phyloP scores from a whole-genome alignment of 1,140 invertebrate genomes.

The Ceratina japonica region DNA sequence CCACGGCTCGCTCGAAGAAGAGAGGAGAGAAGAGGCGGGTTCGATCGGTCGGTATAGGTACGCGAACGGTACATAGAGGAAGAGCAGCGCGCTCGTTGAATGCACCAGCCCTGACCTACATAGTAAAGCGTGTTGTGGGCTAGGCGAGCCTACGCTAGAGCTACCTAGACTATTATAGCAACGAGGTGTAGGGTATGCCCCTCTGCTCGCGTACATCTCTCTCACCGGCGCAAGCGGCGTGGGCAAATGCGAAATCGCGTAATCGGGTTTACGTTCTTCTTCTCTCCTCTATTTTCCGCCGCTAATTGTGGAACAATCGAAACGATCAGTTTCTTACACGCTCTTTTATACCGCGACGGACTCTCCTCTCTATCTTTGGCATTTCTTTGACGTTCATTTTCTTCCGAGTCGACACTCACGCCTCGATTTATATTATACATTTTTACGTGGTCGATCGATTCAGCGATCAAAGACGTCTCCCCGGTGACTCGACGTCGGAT shows the following conservation, averaged over 20 bases:
- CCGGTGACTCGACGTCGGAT: too few relatives aligned
- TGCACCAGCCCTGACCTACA: slow-evolving; percentile 80
- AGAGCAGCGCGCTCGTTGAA: slow-evolving; percentile 76
- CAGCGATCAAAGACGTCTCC: too few relatives aligned
- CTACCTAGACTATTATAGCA: slow-evolving; percentile 76
- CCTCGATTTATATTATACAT: too few relatives aligned
- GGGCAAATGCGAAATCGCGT: slow-evolving; percentile 33
- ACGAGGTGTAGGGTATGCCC: slow-evolving; percentile 64
- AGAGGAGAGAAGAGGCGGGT: slow-evolving; percentile 29
- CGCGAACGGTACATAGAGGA: slow-evolving; percentile 74
- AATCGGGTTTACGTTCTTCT: slow-evolving; percentile 27
- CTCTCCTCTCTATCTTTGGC: too few relatives aligned
- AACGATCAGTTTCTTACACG: too few relatives aligned
- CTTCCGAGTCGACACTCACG: too few relatives aligned
- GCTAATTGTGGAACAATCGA: not conserved
- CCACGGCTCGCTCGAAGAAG: not conserved
- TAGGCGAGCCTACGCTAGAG: slow-evolving; percentile 74
- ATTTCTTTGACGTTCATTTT: too few relatives aligned
- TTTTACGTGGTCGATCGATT: not conserved
- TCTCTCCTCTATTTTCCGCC: not conserved
- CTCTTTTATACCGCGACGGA: too few relatives aligned
- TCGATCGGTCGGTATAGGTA: slow-evolving; percentile 57
- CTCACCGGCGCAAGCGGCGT: slow-evolving; percentile 23
- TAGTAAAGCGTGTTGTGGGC: slow-evolving; percentile 78
- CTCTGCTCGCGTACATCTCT: slow-evolving; percentile 37